phyloP scores from a whole-genome alignment of 2,888 invertebrate genomes.

The Drosophila multiciliata region DNA sequence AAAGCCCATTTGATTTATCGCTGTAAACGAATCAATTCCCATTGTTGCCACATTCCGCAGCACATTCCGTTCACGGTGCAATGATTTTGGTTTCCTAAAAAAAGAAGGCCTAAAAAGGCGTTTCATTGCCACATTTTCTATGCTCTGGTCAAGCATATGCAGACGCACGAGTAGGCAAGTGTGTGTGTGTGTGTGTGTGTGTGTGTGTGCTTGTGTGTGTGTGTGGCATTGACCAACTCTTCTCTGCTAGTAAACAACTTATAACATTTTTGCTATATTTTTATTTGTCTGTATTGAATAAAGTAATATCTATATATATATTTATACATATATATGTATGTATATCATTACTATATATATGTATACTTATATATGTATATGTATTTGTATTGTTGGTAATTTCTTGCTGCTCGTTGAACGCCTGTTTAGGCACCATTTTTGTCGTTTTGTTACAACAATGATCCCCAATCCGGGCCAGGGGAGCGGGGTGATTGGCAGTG shows the following conservation, averaged over 20 bases:
- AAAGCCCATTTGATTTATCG: not conserved
- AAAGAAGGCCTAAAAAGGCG: slow-evolving; percentile 41
- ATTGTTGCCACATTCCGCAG: not conserved
- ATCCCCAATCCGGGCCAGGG: slow-evolving; percentile 12
- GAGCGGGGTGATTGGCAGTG: slow-evolving; percentile 11
- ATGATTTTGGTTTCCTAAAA: slow-evolving; percentile 31
- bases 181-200: slow-evolving; percentile 8
- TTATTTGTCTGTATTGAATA: slow-evolving; percentile 7
- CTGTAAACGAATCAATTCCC: not conserved
- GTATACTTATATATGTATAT: not conserved
- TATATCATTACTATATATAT: slow-evolving; percentile 9
- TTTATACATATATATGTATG: not conserved
- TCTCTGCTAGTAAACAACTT: slow-evolving; percentile 18
- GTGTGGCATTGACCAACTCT: slow-evolving; percentile 49
- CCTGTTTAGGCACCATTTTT: slow-evolving; percentile 78
- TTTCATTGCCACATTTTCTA: slow-evolving; percentile 56
- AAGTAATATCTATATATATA: not conserved
- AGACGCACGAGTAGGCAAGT: slow-evolving; percentile 12
- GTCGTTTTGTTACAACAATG: slow-evolving; percentile 60
- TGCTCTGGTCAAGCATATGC: slow-evolving; percentile 54
- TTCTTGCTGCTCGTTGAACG: slow-evolving; percentile 64
- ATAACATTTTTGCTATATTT: slow-evolving; percentile 52
- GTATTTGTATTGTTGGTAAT: slow-evolving; percentile 58
- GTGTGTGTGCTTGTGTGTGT: slow-evolving; percentile 21
- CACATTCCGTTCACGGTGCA: slow-evolving; percentile 45